Percentiles rank a stretch among this genome's conserved stretches.
phyloP scores from a whole-genome alignment of 2,113 vertebrate species.

The Saiga tatarica region DNA sequence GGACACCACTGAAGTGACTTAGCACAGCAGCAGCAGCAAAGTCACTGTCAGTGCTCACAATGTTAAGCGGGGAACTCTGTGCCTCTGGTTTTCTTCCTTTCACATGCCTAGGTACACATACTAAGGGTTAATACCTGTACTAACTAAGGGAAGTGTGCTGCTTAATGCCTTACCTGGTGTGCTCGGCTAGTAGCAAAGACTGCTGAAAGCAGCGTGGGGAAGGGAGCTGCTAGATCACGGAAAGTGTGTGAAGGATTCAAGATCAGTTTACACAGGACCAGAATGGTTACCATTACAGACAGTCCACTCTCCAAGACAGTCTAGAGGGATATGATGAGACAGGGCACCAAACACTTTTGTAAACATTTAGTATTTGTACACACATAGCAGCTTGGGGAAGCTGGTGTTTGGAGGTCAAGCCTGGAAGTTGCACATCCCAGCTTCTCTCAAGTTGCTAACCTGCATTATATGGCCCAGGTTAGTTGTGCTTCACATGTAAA shows the following conservation, averaged over 20 bases:
- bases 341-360: background rate
- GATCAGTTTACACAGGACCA: background rate
- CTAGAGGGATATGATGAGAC: background rate
- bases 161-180: background rate
- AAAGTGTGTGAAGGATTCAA: background rate
- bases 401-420: background rate
- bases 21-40: background rate
- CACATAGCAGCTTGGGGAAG: background rate
- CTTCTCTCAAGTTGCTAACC: background rate
- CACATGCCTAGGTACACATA: background rate
- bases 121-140: background rate
- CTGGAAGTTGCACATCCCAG: background rate
- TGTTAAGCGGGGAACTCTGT: background rate
- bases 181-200: background rate
- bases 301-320: background rate
- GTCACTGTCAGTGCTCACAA: background rate
- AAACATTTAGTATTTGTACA: background rate
- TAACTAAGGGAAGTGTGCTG: background rate
- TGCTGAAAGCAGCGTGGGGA: background rate
- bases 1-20: fast-evolving
- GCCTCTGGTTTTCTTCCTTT: background rate
- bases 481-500: background rate
- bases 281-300: background rate
- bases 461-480: background rate
- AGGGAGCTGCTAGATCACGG: background rate